Evolutionary conservation across 2,888 invertebrate genomes (phyloP).

Genomic region (Melolontha melolontha): DNA sequence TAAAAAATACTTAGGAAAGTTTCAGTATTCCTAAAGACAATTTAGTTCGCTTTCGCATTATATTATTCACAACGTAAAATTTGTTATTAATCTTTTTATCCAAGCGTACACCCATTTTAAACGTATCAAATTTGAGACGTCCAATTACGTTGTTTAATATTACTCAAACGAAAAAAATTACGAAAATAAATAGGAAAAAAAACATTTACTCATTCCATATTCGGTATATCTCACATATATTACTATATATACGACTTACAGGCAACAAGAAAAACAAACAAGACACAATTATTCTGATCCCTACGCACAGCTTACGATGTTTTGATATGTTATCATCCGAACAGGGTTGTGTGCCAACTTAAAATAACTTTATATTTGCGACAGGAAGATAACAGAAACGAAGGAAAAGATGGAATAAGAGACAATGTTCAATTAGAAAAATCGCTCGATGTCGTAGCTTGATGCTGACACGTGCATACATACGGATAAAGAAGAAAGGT

Average conservation of each 20-base stretch:
- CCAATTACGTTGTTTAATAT: no score
- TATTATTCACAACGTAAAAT: no score
- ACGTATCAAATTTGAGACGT: no score
- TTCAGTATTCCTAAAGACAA: no score
- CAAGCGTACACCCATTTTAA: no score
- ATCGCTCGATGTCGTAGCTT: slow-evolving; percentile 16
- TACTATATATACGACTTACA: neutral
- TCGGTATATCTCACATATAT: slow-evolving; percentile 5
- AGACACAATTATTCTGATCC: slow-evolving; percentile 32
- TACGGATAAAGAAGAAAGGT: no score
- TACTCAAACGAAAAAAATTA: no score
- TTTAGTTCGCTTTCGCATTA: no score
- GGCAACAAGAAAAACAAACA: slow-evolving; percentile 29
- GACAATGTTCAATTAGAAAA: slow-evolving; percentile 39
- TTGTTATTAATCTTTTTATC: no score
- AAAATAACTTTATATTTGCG: slow-evolving; percentile 12
- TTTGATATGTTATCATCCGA: slow-evolving; percentile 24
- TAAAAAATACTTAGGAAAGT: no score
- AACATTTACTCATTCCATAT: slow-evolving; percentile 10
- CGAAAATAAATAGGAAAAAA: neutral
- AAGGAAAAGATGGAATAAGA: slow-evolving; percentile 13
- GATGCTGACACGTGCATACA: slow-evolving; percentile 23
- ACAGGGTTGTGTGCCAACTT: slow-evolving; percentile 3
- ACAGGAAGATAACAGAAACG: slow-evolving; percentile 8
- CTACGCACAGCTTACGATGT: slow-evolving; percentile 7